Evolutionary conservation across 2,888 invertebrate genomes (phyloP).

Genomic region (Folsomia candida): DNA sequence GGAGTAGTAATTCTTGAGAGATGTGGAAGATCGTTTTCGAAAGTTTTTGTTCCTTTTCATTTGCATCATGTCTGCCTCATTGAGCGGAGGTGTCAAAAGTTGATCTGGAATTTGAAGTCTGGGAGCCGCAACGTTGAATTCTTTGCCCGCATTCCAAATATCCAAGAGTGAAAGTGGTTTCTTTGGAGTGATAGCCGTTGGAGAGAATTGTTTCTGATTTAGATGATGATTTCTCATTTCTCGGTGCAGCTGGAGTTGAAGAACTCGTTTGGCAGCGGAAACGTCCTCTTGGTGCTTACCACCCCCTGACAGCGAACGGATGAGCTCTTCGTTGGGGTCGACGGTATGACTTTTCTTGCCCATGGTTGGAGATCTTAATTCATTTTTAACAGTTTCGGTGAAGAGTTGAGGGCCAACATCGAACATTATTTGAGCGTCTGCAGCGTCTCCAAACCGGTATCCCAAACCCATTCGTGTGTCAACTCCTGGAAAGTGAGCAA

Average conservation of each 20-base stretch:
- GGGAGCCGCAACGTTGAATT: background rate
- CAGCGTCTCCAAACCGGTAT: slow-evolving; percentile 48
- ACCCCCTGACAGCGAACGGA: slow-evolving; percentile 7
- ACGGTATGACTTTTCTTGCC: slow-evolving; percentile 1
- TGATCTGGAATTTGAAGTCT: slow-evolving; percentile 5
- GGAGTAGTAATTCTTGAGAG: slow-evolving; percentile 7
- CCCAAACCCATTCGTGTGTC: slow-evolving; percentile 50
- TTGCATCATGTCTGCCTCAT: background rate
- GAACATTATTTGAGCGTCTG: slow-evolving; percentile 50
- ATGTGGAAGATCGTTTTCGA: slow-evolving; percentile 15
- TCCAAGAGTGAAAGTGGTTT: slow-evolving; percentile 15
- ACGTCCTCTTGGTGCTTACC: background rate
- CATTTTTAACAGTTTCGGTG: slow-evolving; percentile 47
- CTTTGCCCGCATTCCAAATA: slow-evolving; percentile 12
- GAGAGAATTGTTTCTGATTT: background rate
- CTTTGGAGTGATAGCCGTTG: background rate
- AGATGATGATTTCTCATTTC: slow-evolving; percentile 1
- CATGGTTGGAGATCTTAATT: slow-evolving; percentile 24
- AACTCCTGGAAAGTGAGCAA: slow-evolving; percentile 36
- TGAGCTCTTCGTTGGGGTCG: background rate
- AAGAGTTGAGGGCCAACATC: slow-evolving; percentile 51
- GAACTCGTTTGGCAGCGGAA: background rate
- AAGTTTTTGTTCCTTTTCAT: slow-evolving; percentile 15
- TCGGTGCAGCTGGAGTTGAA: background rate
- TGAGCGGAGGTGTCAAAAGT: background rate